Conservation (phyloP, 2,888 invertebrate genomes). For the Hylaea fasciaria region DNA sequence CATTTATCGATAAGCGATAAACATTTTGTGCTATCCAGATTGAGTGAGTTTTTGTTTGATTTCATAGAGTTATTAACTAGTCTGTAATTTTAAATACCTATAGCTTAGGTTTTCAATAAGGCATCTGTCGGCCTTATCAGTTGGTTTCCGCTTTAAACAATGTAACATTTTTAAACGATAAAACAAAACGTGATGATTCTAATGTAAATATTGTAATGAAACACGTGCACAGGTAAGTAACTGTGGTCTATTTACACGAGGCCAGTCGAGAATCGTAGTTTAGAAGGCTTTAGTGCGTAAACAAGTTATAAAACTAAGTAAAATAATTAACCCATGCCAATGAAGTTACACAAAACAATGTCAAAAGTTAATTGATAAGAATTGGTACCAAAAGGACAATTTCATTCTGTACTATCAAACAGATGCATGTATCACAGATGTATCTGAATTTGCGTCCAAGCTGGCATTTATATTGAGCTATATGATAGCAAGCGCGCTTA, state of each 20-base stretch:
- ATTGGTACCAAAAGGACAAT: too few species aligned
- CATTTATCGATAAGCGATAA: neutral
- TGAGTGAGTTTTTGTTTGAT: constrained; percentile 10
- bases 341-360: too few species aligned
- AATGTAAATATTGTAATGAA: constrained; percentile 11
- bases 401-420: too few species aligned
- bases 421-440: too few species aligned
- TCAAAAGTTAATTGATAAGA: too few species aligned
- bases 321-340: too few species aligned
- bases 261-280: neutral
- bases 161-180: constrained; percentile 2
- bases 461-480: too few species aligned
- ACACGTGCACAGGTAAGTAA: constrained; percentile 3
- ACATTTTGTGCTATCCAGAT: neutral
- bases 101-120: too few species aligned
- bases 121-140: neutral
- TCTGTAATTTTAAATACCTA: neutral
- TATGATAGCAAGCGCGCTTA: too few species aligned
- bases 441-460: too few species aligned
- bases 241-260: constrained; percentile 1
- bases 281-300: too few species aligned
- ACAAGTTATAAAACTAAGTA: too few species aligned
- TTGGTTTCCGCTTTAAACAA: neutral
- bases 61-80: constrained; percentile 3
- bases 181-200: constrained; percentile 7